Base-by-base conservation (phyloP, 2,113 vertebrate species). In the Genyomyrus donnyi region DNA sequence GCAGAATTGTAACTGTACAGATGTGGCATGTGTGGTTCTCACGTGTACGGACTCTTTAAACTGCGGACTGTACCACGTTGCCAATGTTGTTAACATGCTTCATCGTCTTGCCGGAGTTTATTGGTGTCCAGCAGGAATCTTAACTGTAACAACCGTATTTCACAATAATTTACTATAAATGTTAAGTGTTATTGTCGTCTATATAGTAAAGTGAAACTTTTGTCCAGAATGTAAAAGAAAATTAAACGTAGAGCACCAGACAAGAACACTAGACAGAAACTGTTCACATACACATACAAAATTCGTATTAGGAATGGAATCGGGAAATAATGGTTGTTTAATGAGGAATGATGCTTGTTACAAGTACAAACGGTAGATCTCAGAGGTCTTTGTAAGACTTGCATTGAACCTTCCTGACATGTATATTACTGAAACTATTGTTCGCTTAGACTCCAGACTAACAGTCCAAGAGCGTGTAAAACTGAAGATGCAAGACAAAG, bases 401-500 rank as follows among this genome's bases (percentile, higher is more conserved):
- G 27, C 3, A 4, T 13, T 70, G 62, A 31, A 31, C 10, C 62
- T 70, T 66, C 58, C 58, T 31, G n/a, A 13, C 62, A 70, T 70
- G 62, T 31, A 11, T 27, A 31, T 31, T 70, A 70, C n/a, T 70
- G 62, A 27, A 70, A 31, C n/a, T 70, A 42, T 80, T 42, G 74
- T 88, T 56, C 31, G 7, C 89, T 49, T 58, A 94, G 95, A 92
- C 91, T 27, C 88, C 42, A 95, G 93, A 5, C 56, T 95, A 83
- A 91, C 95, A 27, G 94, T 94, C n/a, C 94, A 96, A 88, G 96
- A 96, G 62, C 95, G 95, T 90, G 94, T 96, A 94, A 95, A 95
- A 93, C 84, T 95, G 45, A 96, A 93, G 90, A 96, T 96, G 95
- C 95, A 96, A 1, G 94, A 96, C 87, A 96, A 94, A 92, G 95